These are phyloP conservation scores for Anastrepha ludens DNA, from an alignment of 1,140 invertebrate genomes.

Conservation along the genomic window DNA sequence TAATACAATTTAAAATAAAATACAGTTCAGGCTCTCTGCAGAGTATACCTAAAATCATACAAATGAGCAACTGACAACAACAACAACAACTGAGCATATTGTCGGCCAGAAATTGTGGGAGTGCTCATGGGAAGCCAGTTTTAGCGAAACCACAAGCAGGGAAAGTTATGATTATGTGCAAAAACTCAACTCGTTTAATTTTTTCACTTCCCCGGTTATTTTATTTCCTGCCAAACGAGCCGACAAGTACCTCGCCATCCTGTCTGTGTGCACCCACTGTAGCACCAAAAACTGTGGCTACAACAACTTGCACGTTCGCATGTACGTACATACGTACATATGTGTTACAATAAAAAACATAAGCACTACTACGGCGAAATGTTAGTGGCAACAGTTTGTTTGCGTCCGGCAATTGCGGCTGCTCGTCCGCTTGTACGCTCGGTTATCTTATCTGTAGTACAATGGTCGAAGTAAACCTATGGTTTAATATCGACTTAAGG, in stretches of 20 bases:
- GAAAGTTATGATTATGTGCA: constrained; percentile 47
- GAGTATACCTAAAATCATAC: no score
- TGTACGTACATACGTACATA: background rate
- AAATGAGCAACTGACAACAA: background rate
- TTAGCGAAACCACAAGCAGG: constrained; percentile 22
- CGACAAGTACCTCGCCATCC: constrained; percentile 31
- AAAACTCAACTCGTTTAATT: constrained; percentile 42
- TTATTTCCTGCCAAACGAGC: constrained; percentile 34
- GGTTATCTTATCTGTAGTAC: no score
- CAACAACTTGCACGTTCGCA: background rate
- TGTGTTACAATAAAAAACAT: background rate
- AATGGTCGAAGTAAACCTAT: no score
- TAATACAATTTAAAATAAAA: no score
- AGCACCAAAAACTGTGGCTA: constrained; percentile 37
- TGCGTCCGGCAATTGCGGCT: background rate
- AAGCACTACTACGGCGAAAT: background rate
- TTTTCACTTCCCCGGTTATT: constrained; percentile 35
- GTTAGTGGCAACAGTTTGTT: constrained; percentile 28
- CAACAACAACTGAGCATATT: background rate
- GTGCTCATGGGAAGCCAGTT: constrained; percentile 7
- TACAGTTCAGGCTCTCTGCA: no score
- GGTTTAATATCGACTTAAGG: no score
- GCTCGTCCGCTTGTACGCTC: background rate
- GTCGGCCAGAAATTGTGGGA: background rate
- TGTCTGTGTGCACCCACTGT: constrained; percentile 41